Evolutionary conservation across 1,140 invertebrate genomes (phyloP), one percentile per base, ranked within the genome.

Genomic region (Chironomus striatipennis): DNA sequence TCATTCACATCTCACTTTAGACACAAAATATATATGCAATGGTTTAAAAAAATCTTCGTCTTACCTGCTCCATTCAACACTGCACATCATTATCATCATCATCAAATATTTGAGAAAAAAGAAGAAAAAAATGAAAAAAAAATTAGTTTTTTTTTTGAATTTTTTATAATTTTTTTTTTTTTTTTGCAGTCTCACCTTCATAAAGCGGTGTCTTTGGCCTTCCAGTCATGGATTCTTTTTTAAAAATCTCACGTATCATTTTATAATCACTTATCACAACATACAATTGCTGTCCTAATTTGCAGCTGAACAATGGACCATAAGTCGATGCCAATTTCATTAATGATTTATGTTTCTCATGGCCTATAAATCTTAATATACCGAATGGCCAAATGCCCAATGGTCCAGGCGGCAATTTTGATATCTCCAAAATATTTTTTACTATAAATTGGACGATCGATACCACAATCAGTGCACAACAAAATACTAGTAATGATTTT

Each of bases 111-210:
- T 10, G 43, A 17, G 9, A 70, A 18, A 70, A 20, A 8, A 70
- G 65, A 18, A 21, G 65, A 70, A 20, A 70, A 70, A 70, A 20
- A 70, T 18, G 6, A 20, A 70, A 7, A 20, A 20, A 70, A 34
- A 20, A 70, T 20, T 8, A 70, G 20, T 70, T 70, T 9, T 20
- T 67, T 7, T 10, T 57, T 21, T 70, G 18, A 70, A 20, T 20
- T 20, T 70, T 21, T 20, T 70, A 18, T 9, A 20, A 90, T 90
- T 94, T 83, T 96, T 94, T 94, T 75, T 90, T 94, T 83, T 96
- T 94, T 94, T 75, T 93, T 94, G 78, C 93, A 94, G 79, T 90
- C 92, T 34, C 96, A n/a, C 95, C 91, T 77, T 90, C 88, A 84
- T 89, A 93, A 77, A 96, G 90, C 65, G 92, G 91, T 12, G 89